These are phyloP conservation scores for Thalassoma bifasciatum DNA, from an alignment of 2,113 vertebrate species.

Conservation along the genomic window DNA sequence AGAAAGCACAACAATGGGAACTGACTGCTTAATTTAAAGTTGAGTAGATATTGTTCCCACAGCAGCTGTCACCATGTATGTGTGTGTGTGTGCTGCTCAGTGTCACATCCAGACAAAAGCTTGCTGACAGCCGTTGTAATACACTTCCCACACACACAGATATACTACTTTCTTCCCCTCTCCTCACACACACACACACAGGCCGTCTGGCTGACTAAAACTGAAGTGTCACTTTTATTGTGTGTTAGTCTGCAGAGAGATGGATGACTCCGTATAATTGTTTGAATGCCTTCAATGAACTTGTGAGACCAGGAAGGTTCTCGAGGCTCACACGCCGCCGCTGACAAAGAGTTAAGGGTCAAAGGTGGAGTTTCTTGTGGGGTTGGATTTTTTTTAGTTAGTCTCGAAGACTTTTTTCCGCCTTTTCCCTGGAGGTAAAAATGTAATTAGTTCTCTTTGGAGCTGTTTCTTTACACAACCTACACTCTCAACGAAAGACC, in stretches of 20 bases:
- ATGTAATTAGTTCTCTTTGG: background rate
- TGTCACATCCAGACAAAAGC: slow-evolving; percentile 59
- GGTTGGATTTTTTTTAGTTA: slow-evolving; percentile 8
- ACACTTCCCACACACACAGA: slow-evolving; percentile 34
- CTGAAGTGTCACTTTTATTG: slow-evolving; percentile 61
- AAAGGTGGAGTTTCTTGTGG: slow-evolving; percentile 19
- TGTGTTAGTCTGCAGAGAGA: slow-evolving; percentile 58
- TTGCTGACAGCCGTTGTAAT: slow-evolving; percentile 59
- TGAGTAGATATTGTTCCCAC: slow-evolving; percentile 57
- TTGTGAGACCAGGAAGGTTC: background rate
- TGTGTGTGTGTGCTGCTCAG: slow-evolving; percentile 43
- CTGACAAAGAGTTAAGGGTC: background rate
- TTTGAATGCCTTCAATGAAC: slow-evolving; percentile 52
- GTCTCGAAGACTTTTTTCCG: background rate
- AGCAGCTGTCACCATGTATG: slow-evolving; percentile 69
- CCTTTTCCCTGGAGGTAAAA: slow-evolving; percentile 1
- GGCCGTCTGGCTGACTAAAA: slow-evolving; percentile 42
- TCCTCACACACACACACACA: slow-evolving; percentile 50
- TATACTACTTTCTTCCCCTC: slow-evolving; percentile 18
- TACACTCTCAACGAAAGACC: no score
- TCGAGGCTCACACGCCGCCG: slow-evolving; percentile 37
- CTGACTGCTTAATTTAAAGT: slow-evolving; percentile 68
- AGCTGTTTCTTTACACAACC: no score
- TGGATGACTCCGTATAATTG: slow-evolving; percentile 52
- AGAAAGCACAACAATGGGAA: slow-evolving; percentile 17